These are phyloP conservation scores for Chinchilla lanigera DNA, from an alignment of 2,113 vertebrate genomes.

Conservation along the genomic window DNA sequence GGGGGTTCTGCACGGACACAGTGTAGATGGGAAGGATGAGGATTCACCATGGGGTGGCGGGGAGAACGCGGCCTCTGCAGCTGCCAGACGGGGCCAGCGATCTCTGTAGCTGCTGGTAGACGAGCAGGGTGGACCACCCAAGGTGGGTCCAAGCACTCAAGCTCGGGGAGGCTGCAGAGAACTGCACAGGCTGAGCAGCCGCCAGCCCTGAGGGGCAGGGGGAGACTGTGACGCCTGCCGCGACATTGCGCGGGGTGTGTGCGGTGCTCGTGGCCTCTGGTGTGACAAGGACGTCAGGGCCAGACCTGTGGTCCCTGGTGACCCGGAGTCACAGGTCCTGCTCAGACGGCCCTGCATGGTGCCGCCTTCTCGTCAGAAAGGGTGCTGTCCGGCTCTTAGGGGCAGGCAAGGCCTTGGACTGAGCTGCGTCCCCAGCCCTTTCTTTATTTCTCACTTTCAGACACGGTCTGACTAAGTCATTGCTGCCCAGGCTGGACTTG, in stretches of 20 bases:
- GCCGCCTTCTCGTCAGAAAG: background rate
- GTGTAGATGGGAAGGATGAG: background rate
- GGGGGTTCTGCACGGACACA: fast-evolving
- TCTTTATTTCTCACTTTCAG: background rate
- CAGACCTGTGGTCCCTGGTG: background rate
- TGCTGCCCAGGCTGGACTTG: background rate
- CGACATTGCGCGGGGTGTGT: fast-evolving
- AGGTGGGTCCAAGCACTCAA: background rate
- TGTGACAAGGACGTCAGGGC: fast-evolving
- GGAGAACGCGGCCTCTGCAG: background rate
- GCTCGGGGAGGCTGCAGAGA: background rate
- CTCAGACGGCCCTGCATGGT: fast-evolving
- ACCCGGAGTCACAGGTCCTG: background rate
- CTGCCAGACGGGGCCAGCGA: background rate
- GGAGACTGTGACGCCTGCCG: too few relatives aligned
- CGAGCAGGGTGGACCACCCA: fast-evolving
- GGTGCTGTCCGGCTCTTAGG: background rate
- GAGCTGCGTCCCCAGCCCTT: background rate
- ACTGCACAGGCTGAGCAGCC: fast-evolving
- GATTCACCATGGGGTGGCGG: background rate
- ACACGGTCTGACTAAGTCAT: background rate
- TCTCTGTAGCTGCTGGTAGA: background rate
- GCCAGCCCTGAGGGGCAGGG: too few relatives aligned
- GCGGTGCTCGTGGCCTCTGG: too few relatives aligned
- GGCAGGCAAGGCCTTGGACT: background rate